These are phyloP conservation scores for Xanthia icteritia DNA, from an alignment of 2,888 invertebrate genomes.

Conservation along the genomic window DNA sequence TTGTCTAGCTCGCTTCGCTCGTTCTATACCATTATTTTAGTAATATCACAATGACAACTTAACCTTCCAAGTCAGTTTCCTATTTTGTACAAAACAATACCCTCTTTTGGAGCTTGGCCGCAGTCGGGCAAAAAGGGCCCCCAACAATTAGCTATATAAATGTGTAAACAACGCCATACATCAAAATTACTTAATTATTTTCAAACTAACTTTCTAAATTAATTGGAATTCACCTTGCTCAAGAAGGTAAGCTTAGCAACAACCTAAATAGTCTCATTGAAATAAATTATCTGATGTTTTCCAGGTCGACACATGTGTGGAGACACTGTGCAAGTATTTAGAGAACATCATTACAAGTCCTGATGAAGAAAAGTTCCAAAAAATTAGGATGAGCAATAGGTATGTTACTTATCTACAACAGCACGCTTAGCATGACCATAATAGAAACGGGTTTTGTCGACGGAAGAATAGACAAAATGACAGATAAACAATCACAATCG, in stretches of 20 bases:
- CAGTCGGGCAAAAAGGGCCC: background rate
- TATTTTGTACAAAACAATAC: background rate
- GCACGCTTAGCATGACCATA: too few species aligned
- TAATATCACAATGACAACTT: background rate
- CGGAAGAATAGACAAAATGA: too few species aligned
- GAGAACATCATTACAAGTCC: constrained; percentile 97
- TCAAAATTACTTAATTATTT: background rate
- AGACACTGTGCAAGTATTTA: constrained; percentile 96
- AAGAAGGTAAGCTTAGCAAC: background rate
- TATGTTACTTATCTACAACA: constrained; percentile 46
- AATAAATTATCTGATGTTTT: constrained; percentile 58
- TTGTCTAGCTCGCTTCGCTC: background rate
- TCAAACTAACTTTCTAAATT: background rate
- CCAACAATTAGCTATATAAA: background rate
- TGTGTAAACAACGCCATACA: background rate
- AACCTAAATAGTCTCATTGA: background rate
- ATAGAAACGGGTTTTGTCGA: too few species aligned
- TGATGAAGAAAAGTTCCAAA: constrained; percentile 96
- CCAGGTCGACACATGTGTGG: constrained; percentile 94
- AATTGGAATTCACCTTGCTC: background rate
- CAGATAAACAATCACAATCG: too few species aligned
- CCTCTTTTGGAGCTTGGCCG: background rate
- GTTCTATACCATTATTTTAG: background rate
- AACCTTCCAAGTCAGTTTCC: background rate
- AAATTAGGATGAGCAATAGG: constrained; percentile 96